Base-by-base conservation (phyloP, 2,888 invertebrate genomes). In the Macrophya alboannulata region DNA sequence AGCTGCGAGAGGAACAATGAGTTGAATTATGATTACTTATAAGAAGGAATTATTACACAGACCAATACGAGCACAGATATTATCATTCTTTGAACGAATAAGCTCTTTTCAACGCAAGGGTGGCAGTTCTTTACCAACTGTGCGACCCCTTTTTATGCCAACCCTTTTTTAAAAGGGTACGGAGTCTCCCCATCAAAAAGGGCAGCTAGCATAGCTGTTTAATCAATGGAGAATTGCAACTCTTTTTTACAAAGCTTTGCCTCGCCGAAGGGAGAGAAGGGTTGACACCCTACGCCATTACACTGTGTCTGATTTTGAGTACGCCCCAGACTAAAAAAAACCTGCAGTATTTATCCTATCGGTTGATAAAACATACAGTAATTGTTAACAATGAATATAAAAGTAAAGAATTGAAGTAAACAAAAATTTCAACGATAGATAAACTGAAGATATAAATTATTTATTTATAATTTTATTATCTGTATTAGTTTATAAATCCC, bases 141-240 rank as follows among this genome's bases (percentile, higher is more conserved):
- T 9, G 31, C 0, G 45, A 45, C 48, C 68, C 83, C 31, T 71
- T 83, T 71, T 45, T 68, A 40, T 68, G 6, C 83, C 25, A 83
- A 45, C 83, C 68, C 68, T 83, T 83, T 83, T 68, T 68, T 48
- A 82, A 45, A 74, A 43, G 81, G 59, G 59, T 81, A 43, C 43
- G 43, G 15, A 81, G 17, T 43, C n/a, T 43, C 79, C 79, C 62
- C 62, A 12, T 59, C 10, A 12, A 62, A 31, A 81, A 62, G 43
- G 40, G 62, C 62, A 43, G 77, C 77, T 51, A 74, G 40, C 9
- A 40, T 71, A 71, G 31, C 62, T 81, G 25, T 62, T 62, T 21
- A 62, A 25, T 81, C 40, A 62, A 62, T 15, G 51, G 59, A 43
- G 25, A 48, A n/a, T 45, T 17, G 31, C 83, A 51, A 83, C 83